Evolutionary conservation across 64 coral and sea anemone species (phyloP).

Genomic region (Catalaphyllia jardinei): DNA sequence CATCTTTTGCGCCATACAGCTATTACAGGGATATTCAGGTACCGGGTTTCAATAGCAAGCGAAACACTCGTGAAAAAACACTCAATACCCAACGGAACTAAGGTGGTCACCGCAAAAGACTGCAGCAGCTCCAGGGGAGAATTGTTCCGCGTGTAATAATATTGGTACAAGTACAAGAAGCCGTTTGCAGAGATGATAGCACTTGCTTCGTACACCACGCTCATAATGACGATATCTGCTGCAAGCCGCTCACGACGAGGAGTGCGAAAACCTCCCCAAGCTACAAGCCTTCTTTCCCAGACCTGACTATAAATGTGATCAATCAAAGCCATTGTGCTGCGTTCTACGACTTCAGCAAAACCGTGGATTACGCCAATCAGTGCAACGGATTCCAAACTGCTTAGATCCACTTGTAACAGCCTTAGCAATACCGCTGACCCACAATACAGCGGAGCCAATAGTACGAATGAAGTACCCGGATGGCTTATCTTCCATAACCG

Average conservation of each 20-base stretch:
- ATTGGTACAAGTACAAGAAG: constrained; percentile 18
- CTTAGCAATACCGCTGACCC: constrained; percentile 20
- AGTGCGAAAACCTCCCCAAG: constrained; percentile 17
- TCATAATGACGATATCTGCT: constrained; percentile 4
- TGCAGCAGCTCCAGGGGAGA: not conserved
- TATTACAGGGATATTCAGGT: constrained; percentile 1
- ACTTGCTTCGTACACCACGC: constrained; percentile 24
- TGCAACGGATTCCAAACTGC: constrained; percentile 5
- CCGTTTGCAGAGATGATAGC: not conserved
- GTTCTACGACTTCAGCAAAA: constrained; percentile 9
- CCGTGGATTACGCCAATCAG: constrained; percentile 25
- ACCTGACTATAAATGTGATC: not conserved
- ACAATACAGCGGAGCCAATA: constrained; percentile 1
- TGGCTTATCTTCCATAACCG: constrained; percentile 23
- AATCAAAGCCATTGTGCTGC: not conserved
- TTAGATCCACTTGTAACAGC: constrained; percentile 14
- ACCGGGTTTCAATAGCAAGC: not conserved
- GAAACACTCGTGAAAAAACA: constrained; percentile 20
- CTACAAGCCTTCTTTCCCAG: not conserved
- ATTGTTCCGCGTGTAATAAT: not conserved
- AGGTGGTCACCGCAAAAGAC: not conserved
- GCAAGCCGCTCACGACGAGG: constrained; percentile 24
- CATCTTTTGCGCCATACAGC: constrained; percentile 21
- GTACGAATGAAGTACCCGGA: constrained; percentile 30
- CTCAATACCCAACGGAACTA: constrained; percentile 8